These are phyloP conservation scores for Drosophila falleni DNA, from an alignment of 2,888 invertebrate genomes.

Conservation along the genomic window DNA sequence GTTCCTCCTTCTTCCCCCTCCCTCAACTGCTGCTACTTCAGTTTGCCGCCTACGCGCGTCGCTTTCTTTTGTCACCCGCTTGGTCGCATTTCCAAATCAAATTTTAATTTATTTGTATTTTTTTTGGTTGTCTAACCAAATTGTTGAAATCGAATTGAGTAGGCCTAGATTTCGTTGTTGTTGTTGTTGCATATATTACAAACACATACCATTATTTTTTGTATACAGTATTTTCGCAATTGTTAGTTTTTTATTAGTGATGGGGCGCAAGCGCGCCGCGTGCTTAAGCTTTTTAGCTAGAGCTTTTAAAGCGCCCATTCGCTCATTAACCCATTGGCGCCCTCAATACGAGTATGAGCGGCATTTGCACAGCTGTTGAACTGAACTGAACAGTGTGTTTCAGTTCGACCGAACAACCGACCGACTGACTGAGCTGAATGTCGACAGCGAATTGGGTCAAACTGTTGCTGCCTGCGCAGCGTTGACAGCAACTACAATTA, in stretches of 20 bases:
- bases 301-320: constrained; percentile 21
- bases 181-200: constrained; percentile 50
- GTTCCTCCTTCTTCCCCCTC: background rate
- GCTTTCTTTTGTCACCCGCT: constrained; percentile 67
- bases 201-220: constrained; percentile 29
- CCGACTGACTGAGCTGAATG: constrained; percentile 30
- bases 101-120: constrained; percentile 25
- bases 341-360: constrained; percentile 36
- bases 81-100: constrained; percentile 58
- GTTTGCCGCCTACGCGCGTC: constrained; percentile 39
- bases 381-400: constrained; percentile 8
- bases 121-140: constrained; percentile 13
- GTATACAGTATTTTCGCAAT: constrained; percentile 59
- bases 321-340: constrained; percentile 47
- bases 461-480: constrained; percentile 42
- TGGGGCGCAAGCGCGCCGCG: constrained; percentile 23
- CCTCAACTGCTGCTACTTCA: background rate
- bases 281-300: constrained; percentile 13
- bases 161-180: constrained; percentile 28
- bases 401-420: background rate
- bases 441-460: constrained; percentile 72
- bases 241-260: constrained; percentile 32
- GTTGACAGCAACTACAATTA: constrained; percentile 32
- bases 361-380: constrained; percentile 73
- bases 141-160: constrained; percentile 61